Conservation (phyloP, 2,888 invertebrate species). For the Callosobruchus maculatus region DNA sequence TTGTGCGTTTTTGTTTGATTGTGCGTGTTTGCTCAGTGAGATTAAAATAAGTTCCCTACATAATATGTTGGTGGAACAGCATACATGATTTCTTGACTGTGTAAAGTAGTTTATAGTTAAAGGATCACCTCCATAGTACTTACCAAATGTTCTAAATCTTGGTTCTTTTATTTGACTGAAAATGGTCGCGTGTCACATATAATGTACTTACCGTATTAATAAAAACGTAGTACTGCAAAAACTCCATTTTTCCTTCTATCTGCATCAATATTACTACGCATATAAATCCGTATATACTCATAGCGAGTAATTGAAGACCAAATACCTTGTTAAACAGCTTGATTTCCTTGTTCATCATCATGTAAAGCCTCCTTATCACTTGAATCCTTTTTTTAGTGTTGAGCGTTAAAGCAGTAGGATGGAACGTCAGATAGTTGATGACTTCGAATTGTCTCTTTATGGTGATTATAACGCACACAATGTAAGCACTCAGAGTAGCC, state of each 20-base stretch:
- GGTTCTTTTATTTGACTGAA: too few species aligned
- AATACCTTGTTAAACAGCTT: background rate
- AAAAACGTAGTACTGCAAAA: background rate
- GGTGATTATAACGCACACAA: background rate
- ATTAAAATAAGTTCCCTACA: too few species aligned
- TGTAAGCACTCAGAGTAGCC: background rate
- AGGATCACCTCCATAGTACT: too few species aligned
- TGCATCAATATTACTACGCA: background rate
- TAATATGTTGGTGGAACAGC: too few species aligned
- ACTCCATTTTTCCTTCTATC: background rate
- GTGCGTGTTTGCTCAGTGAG: too few species aligned
- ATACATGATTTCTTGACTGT: too few species aligned
- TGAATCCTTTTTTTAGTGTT: background rate
- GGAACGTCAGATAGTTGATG: background rate
- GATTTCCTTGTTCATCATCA: background rate
- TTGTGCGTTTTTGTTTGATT: too few species aligned
- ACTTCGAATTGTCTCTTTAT: background rate
- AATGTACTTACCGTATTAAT: background rate
- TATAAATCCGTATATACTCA: background rate
- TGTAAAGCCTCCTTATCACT: background rate
- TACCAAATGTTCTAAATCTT: too few species aligned
- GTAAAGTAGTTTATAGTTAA: too few species aligned
- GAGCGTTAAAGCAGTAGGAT: background rate
- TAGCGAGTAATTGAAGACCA: background rate
- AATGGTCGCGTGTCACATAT: too few species aligned